These are phyloP conservation scores for Amblyopsis rosae DNA, from an alignment of 2,113 vertebrate species.

Conservation along the genomic window DNA sequence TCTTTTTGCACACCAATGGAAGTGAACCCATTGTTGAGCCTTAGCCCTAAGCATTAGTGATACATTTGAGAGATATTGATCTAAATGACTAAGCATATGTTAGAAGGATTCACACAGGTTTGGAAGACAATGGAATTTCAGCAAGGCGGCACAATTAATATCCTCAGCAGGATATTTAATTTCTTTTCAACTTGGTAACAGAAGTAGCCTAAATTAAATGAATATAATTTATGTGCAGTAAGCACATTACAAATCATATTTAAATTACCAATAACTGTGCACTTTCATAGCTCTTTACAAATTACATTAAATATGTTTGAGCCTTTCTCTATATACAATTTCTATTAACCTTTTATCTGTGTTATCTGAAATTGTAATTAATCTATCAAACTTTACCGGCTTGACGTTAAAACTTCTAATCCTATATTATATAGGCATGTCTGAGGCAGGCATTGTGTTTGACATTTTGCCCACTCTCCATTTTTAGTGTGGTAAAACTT, in stretches of 20 bases:
- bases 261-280: not conserved
- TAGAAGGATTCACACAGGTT: slow-evolving; percentile 45
- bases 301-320: not conserved
- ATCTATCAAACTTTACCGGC: not conserved
- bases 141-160: slow-evolving; percentile 43
- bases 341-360: slow-evolving; percentile 3
- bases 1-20: slow-evolving; percentile 1
- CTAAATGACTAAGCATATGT: slow-evolving; percentile 36
- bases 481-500: slow-evolving; percentile 63
- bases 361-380: slow-evolving; percentile 36
- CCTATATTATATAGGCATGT: slow-evolving; percentile 15
- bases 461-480: slow-evolving; percentile 20
- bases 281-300: not conserved
- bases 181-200: slow-evolving; percentile 42
- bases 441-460: slow-evolving; percentile 3
- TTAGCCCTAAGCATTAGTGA: slow-evolving; percentile 1
- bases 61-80: slow-evolving; percentile 50
- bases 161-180: slow-evolving; percentile 35
- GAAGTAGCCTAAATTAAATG: slow-evolving; percentile 28
- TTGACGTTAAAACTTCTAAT: slow-evolving; percentile 26
- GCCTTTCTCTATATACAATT: not conserved
- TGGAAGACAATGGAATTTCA: slow-evolving; percentile 37
- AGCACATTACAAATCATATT: slow-evolving; percentile 37
- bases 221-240: slow-evolving; percentile 20
- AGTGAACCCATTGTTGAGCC: slow-evolving; percentile 10